These are phyloP conservation scores for Neotoma lepida DNA, from an alignment of 2,113 vertebrate species.

Conservation along the genomic window DNA sequence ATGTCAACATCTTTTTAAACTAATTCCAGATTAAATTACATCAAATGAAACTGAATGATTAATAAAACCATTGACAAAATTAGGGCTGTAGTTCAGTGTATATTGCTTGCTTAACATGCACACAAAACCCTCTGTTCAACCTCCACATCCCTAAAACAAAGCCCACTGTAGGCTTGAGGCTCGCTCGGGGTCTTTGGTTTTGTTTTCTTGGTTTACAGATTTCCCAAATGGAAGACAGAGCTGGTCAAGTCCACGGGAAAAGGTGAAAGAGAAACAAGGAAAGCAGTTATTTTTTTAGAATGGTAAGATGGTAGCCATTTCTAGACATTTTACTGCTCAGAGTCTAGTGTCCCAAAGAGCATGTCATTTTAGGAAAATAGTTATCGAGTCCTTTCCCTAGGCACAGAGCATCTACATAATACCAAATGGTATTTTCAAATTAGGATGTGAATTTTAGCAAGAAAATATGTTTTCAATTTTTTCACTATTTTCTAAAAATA, in stretches of 20 bases:
- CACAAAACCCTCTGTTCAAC: too few relatives aligned
- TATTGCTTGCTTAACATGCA: neutral
- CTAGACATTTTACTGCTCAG: neutral
- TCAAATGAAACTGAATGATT: conserved; percentile 19
- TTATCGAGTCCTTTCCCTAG: neutral
- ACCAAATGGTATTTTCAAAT: neutral
- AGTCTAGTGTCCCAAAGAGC: neutral
- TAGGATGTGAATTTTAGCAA: conserved; percentile 31
- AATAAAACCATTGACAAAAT: neutral
- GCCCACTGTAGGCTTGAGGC: neutral
- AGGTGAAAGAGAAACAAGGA: neutral
- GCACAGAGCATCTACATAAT: neutral
- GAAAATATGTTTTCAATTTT: neutral
- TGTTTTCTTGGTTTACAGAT: neutral
- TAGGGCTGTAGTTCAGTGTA: neutral
- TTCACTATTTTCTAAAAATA: neutral
- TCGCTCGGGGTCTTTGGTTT: neutral
- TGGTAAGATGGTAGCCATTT: neutral
- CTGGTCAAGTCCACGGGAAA: conserved; percentile 19
- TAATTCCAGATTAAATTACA: conserved; percentile 37
- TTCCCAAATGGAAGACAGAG: neutral
- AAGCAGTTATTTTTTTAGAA: neutral
- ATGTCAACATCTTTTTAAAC: neutral
- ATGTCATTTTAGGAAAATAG: conserved; percentile 36
- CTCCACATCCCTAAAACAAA: neutral